These are phyloP conservation scores for Onychostruthus taczanowskii DNA, from an alignment of 2,113 vertebrate species.

Conservation along the genomic window DNA sequence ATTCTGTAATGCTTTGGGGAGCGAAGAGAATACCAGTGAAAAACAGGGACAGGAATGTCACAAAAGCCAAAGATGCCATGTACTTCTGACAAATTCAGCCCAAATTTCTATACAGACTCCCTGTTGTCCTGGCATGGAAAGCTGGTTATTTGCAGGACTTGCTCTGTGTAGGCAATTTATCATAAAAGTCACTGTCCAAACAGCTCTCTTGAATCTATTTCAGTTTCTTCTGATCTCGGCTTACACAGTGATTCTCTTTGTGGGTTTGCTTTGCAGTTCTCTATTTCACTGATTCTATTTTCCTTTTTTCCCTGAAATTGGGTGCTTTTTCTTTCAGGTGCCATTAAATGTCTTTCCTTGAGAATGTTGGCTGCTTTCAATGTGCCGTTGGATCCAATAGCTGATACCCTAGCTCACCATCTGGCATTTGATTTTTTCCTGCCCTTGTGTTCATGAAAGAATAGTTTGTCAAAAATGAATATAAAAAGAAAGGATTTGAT, in stretches of 20 bases:
- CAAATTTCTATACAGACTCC: neutral
- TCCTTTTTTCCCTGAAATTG: neutral
- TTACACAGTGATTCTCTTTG: neutral
- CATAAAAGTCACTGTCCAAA: neutral
- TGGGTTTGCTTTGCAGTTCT: neutral
- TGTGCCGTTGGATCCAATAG: neutral
- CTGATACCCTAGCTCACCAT: slow-evolving; percentile 32
- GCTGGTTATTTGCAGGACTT: neutral
- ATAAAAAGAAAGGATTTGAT: slow-evolving; percentile 23
- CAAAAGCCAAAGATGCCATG: neutral
- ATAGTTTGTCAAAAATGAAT: slow-evolving; percentile 37
- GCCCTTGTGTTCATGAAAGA: slow-evolving; percentile 36
- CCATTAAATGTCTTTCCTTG: slow-evolving; percentile 20
- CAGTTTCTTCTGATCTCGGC: neutral
- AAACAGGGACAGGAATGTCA: neutral
- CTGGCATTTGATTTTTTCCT: slow-evolving; percentile 52
- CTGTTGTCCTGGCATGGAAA: neutral
- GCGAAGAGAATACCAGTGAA: neutral
- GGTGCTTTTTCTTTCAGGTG: slow-evolving; percentile 13
- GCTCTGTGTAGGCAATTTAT: neutral
- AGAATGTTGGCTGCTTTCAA: slow-evolving; percentile 20
- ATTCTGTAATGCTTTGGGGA: neutral
- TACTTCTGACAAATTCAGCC: neutral
- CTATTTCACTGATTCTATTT: neutral
- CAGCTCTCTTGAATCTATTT: neutral